Evolutionary conservation across 92 coral and sea anemone species (phyloP), one percentile per base, ranked within the genome.

Genomic region (Porites cylindrica): DNA sequence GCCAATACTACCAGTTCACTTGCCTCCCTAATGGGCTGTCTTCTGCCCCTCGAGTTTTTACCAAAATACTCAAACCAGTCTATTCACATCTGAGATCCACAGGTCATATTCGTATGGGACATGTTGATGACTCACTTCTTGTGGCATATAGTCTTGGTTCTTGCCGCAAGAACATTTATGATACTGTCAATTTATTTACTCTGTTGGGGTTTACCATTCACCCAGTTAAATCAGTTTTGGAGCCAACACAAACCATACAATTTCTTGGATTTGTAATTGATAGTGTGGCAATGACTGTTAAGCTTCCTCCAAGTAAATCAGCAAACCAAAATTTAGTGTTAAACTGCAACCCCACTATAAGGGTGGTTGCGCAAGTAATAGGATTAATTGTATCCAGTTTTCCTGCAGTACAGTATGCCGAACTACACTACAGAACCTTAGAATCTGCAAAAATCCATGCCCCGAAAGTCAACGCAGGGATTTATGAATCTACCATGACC

Each of bases 81-180:
- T 82, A 91, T 67, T n/a, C 91, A 3, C 78, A 63, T 38, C 29
- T 91, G 47, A 8, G 94, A 51, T 21, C 81, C 18, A 67, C 10
- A 32, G 94, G 91, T 8, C 94, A 86, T 86, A 86, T 58, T 8
- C 66, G 89, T 78, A 70, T 76, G 84, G 88, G 92, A 12, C 87
- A 82, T 20, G 58, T 82, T 52, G 91, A 86, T 80, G 93, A 86
- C 79, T 82, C 89, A 29, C 59, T 91, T 0, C 91, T 82, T n/a
- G 23, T 91, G 53, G 89, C 91, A 16, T 84, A 82, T 56, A 72
- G 19, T 8, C 78, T 82, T 69, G 0, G 18, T 3, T 59, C 83
- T 8, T 85, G 89, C 75, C 65, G 51, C 1, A 14, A 56, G 52
- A 76, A 85, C 66, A 53, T 85, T n/a, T 1, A n/a, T 2, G 89